These are phyloP conservation scores for Uropetala carovei DNA, from an alignment of 2,888 invertebrate genomes.

Conservation along the genomic window DNA sequence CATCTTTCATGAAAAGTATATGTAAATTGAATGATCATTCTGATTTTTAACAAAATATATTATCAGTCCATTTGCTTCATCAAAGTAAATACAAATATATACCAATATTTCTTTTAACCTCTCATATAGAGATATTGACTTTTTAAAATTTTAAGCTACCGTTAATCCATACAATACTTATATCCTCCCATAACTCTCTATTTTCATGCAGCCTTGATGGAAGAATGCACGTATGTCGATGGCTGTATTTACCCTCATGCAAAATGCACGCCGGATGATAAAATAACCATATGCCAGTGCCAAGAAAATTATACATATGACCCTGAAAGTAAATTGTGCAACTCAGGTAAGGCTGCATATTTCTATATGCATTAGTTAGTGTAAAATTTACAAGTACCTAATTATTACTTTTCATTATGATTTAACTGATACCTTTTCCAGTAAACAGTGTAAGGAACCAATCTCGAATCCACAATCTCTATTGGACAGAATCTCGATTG, in stretches of 20 bases:
- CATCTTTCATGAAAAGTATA: neutral
- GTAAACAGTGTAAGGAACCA: too few species aligned
- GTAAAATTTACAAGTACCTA: too few species aligned
- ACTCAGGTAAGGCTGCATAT: neutral
- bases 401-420: too few species aligned
- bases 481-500: too few species aligned
- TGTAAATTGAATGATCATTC: neutral
- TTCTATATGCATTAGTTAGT: too few species aligned
- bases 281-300: slow-evolving; percentile 30
- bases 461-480: too few species aligned
- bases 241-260: slow-evolving; percentile 12
- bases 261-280: neutral
- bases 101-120: neutral
- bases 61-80: too few species aligned
- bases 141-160: neutral
- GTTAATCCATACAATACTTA: neutral
- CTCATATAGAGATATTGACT: neutral
- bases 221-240: neutral
- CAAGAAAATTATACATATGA: neutral
- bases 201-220: neutral
- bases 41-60: neutral
- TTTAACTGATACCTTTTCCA: too few species aligned
- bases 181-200: neutral
- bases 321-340: neutral
- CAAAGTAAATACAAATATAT: too few species aligned